phyloP scores from a whole-genome alignment of 2,113 vertebrate species.

The Garra rufa region DNA sequence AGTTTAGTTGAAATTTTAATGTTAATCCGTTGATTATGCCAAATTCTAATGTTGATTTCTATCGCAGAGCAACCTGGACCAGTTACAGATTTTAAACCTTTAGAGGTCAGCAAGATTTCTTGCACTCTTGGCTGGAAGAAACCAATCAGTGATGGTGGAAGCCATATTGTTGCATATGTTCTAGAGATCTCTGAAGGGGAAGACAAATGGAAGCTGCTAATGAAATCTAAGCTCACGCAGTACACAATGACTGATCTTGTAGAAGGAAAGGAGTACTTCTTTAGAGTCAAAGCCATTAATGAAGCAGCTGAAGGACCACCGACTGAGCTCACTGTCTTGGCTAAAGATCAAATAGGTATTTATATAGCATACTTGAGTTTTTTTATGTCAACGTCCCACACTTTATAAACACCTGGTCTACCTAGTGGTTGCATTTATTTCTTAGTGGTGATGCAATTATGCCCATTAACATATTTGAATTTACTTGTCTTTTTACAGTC shows the following conservation, averaged over 20 bases:
- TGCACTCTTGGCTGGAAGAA: constrained; percentile 93
- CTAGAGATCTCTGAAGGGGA: constrained; percentile 85
- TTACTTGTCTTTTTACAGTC: constrained; percentile 73
- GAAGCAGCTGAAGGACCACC: constrained; percentile 90
- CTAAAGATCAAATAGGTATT: constrained; percentile 93
- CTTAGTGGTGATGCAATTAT: background rate
- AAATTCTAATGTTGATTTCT: background rate
- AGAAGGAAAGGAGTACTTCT: constrained; percentile 91
- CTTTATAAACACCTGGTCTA: background rate
- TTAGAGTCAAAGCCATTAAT: constrained; percentile 92
- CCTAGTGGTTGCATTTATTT: constrained; percentile 14
- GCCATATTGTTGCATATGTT: constrained; percentile 85
- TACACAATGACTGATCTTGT: constrained; percentile 82
- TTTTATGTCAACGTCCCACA: background rate
- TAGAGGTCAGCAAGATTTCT: constrained; percentile 85
- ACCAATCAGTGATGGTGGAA: constrained; percentile 91
- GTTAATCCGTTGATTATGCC: background rate
- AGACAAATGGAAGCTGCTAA: constrained; percentile 90
- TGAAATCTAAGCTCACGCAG: constrained; percentile 83
- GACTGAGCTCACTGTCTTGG: constrained; percentile 84
- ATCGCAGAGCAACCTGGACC: constrained; percentile 92
- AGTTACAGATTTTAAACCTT: constrained; percentile 88
- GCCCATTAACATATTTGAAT: background rate
- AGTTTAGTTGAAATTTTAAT: background rate
- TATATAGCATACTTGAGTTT: background rate